phyloP scores from a whole-genome alignment of 2,797 vertebrate genomes.

The Poeciliopsis infans region DNA sequence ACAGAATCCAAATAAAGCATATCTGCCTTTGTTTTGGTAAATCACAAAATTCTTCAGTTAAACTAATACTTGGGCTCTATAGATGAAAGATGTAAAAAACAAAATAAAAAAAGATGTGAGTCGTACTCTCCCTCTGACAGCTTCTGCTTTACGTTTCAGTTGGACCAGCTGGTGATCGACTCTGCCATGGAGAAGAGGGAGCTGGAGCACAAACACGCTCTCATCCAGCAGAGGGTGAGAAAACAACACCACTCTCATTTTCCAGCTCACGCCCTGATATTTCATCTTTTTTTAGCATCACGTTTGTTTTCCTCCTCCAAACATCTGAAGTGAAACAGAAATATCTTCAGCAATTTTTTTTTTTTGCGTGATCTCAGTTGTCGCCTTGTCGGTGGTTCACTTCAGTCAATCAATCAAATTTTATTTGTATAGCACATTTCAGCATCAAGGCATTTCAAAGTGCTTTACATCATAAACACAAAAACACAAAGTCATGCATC shows the following conservation, averaged over 20 bases:
- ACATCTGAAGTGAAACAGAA: background rate
- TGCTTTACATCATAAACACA: too few species aligned
- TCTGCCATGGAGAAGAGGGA: slow-evolving; percentile 96
- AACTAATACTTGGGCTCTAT: background rate
- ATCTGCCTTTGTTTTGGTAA: background rate
- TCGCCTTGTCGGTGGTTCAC: background rate
- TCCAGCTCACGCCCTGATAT: background rate
- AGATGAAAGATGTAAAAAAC: background rate
- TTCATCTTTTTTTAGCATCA: background rate
- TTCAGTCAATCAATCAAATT: too few species aligned
- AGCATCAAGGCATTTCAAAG: too few species aligned
- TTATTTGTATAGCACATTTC: too few species aligned
- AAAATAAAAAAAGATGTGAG: too few species aligned
- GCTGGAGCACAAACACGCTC: slow-evolving; percentile 94
- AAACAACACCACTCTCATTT: background rate
- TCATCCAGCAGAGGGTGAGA: slow-evolving; percentile 95
- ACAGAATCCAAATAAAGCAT: background rate
- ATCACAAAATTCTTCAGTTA: background rate
- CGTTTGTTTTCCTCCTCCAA: background rate
- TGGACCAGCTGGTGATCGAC: slow-evolving; percentile 98
- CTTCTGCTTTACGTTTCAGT: slow-evolving; percentile 68
- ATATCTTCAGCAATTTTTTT: background rate
- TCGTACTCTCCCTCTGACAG: background rate
- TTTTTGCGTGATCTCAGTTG: background rate
- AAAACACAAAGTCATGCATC: too few species aligned